A percentile compares a stretch with the other conserved stretches of the same genome.
Conservation (phyloP, 92 coral and sea anemone genomes). For the Ricordea florida region DNA sequence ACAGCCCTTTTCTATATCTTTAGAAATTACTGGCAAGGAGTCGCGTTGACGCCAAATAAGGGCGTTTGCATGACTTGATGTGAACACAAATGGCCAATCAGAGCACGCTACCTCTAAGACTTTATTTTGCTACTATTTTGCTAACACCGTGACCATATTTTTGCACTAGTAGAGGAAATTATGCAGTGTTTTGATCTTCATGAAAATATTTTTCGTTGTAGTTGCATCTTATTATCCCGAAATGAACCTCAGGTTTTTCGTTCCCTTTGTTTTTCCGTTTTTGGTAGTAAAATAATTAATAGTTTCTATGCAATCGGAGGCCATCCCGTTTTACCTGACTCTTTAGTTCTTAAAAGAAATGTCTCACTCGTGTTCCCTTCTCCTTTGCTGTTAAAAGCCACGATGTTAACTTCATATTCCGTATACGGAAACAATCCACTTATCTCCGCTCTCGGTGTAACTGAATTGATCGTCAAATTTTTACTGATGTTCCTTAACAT, state of each 20-base stretch:
- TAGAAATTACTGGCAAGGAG: too few relatives aligned
- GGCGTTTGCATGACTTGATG: too few relatives aligned
- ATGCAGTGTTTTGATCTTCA: too few relatives aligned
- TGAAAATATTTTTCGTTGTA: too few relatives aligned
- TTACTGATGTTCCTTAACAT: conserved; percentile 37
- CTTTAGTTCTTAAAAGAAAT: conserved; percentile 61
- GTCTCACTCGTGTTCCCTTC: conserved; percentile 48
- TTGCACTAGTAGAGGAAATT: too few relatives aligned
- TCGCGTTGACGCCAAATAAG: too few relatives aligned
- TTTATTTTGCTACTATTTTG: too few relatives aligned
- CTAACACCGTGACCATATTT: too few relatives aligned
- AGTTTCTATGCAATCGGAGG: not conserved
- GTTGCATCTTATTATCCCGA: too few relatives aligned
- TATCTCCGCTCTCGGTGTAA: conserved; percentile 26
- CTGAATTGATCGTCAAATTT: conserved; percentile 51
- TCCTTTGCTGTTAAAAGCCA: conserved; percentile 77
- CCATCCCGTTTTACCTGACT: conserved; percentile 59
- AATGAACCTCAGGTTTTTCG: not conserved
- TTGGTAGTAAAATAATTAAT: not conserved
- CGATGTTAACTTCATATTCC: conserved; percentile 57
- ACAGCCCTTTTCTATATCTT: too few relatives aligned
- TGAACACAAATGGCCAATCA: too few relatives aligned
- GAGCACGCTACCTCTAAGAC: too few relatives aligned
- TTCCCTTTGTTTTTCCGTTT: not conserved
- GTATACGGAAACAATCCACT: conserved; percentile 72